Evolutionary conservation across 2,113 vertebrate species (phyloP), one percentile per base, ranked within the genome.

Genomic region (Bambusicola thoracicus): DNA sequence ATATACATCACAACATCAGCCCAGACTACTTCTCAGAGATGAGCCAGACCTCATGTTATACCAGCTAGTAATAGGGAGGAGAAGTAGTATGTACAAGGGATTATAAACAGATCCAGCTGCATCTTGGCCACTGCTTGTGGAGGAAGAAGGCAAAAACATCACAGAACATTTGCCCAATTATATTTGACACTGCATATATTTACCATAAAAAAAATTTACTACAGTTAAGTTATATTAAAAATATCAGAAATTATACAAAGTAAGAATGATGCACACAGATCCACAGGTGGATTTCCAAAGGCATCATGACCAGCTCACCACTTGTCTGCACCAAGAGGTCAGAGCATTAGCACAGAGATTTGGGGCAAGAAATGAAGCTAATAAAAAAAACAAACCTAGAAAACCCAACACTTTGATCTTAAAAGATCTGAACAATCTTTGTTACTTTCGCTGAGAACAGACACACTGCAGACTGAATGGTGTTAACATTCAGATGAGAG

Each of bases 401-500:
- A 93, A 56, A 56, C 20, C 11, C 85, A 58, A 58, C 55, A 79
- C 85, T 95, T 90, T 95, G 89, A 94, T 91, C 89, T 96, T 43
- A 13, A 88, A 90, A 94, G 87, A 93, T 88, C 94, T 83, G 85
- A 95, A 88, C 85, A 92, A 89, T 88, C 82, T 80, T 46, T 74
- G 72, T 72, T 94, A 87, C 86, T 94, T 91, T 53, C 61, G 32
- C 89, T 92, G 89, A 94, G 89, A 94, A 95, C 76, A 87, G 75
- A 68, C 91, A 80, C 6, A 32, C 66, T 82, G 79, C 91, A 83
- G 91, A 67, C 90, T 91, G 91, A 85, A 44, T 16, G 77, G 95
- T 85, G 93, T 81, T 96, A 96, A 93, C 85, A 65, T 85, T 94
- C 22, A 81, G 80, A 69, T 46, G 92, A 83, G 96, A 94, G 88